Percentiles rank a stretch among this genome's conserved stretches.
Conservation (phyloP, 2,113 vertebrate species). For the Corvus moneduloides region DNA sequence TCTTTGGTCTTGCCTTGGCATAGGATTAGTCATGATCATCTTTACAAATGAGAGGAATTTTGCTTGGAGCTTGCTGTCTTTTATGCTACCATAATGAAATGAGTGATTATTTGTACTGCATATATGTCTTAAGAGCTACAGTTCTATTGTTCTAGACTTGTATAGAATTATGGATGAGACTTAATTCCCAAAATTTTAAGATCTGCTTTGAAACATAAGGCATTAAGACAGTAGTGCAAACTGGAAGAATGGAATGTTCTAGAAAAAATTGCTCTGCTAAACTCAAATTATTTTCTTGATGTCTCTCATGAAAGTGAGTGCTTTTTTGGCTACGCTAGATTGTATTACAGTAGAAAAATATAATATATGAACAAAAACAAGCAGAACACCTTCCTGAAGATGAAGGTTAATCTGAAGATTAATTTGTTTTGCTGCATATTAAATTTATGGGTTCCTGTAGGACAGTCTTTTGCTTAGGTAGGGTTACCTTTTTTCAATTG, state of each 20-base stretch:
- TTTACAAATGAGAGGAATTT: constrained; percentile 14
- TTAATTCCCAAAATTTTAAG: not conserved
- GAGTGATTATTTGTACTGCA: not conserved
- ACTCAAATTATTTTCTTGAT: not conserved
- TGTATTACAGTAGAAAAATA: not conserved
- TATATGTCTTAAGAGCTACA: not conserved
- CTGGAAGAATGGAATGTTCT: not conserved
- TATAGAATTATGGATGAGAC: not conserved
- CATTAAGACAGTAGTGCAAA: not conserved
- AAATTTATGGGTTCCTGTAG: not conserved
- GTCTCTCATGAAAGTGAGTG: not conserved
- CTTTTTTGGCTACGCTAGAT: not conserved
- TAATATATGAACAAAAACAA: not conserved
- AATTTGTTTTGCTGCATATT: not conserved
- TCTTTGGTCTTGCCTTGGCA: not conserved
- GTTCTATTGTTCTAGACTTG: not conserved
- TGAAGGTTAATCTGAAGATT: not conserved
- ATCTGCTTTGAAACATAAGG: not conserved
- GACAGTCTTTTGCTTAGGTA: not conserved
- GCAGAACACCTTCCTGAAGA: not conserved
- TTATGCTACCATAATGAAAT: not conserved
- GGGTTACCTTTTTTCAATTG: not conserved
- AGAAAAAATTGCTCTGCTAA: not conserved
- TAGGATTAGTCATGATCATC: not conserved
- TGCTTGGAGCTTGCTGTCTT: not conserved